Conservation (phyloP, 2,888 invertebrate genomes). For the Acrobasis consociella region DNA sequence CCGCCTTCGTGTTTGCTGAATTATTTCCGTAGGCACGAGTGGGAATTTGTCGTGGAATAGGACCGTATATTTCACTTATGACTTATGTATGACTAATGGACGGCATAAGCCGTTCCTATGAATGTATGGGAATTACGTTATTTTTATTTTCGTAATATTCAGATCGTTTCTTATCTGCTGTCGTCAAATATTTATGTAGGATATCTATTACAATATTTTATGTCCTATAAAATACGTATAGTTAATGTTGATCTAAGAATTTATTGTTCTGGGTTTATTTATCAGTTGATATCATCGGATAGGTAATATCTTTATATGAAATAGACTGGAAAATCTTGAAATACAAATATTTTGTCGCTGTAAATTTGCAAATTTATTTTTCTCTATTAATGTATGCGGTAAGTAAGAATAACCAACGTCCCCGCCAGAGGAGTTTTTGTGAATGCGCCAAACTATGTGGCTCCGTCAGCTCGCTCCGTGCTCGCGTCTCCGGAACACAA, state of each 20-base stretch:
- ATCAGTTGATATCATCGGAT: too few species aligned
- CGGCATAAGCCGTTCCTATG: background rate
- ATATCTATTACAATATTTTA: too few species aligned
- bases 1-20: slow-evolving; percentile 10
- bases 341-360: too few species aligned
- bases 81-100: slow-evolving; percentile 1
- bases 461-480: background rate
- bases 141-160: background rate
- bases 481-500: slow-evolving; percentile 4
- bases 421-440: slow-evolving; percentile 2
- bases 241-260: too few species aligned
- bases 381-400: background rate
- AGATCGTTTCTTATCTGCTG: background rate
- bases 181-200: background rate
- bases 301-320: too few species aligned
- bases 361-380: background rate
- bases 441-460: slow-evolving; percentile 3
- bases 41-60: slow-evolving; percentile 15
- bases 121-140: background rate
- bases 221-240: too few species aligned
- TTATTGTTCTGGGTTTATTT: too few species aligned
- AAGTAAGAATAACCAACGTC: background rate
- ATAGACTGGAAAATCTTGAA: too few species aligned
- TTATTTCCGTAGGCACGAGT: slow-evolving; percentile 8
- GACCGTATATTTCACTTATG: slow-evolving; percentile 14